Conservation (phyloP, 1,140 invertebrate genomes). For the Heliconius eleuchia region DNA sequence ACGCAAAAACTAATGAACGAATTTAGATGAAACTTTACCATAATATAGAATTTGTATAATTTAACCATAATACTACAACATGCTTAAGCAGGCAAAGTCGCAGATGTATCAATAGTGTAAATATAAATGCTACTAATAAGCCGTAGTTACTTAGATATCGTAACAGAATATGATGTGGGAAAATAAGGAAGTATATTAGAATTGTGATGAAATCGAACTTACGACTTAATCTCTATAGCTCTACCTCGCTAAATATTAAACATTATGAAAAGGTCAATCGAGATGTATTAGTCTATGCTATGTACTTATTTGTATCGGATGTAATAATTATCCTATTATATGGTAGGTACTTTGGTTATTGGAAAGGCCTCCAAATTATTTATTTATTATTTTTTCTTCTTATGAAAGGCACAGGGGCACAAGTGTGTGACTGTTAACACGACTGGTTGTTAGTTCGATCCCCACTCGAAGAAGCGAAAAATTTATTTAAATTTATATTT, state of each 20-base stretch:
- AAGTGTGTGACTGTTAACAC: too few species aligned
- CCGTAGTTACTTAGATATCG: conserved; percentile 42
- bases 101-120: not conserved
- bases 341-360: not conserved
- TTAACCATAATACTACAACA: too few species aligned
- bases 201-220: conserved; percentile 43
- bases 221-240: conserved; percentile 42
- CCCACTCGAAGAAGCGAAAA: too few species aligned
- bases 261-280: conserved; percentile 41
- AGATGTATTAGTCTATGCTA: conserved; percentile 14
- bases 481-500: too few species aligned
- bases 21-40: not conserved
- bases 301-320: conserved; percentile 23
- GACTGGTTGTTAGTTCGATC: too few species aligned
- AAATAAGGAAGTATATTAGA: conserved; percentile 38
- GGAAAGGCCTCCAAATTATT: not conserved
- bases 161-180: conserved; percentile 48
- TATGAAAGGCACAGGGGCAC: too few species aligned
- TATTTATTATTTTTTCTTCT: not conserved
- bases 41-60: too few species aligned
- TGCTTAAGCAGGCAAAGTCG: too few species aligned
- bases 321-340: conserved; percentile 21
- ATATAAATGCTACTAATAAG: conserved; percentile 43
- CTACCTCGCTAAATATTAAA: conserved; percentile 33
- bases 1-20: too few species aligned